phyloP scores from a whole-genome alignment of 2,888 invertebrate species.

The Lymantria dispar region DNA sequence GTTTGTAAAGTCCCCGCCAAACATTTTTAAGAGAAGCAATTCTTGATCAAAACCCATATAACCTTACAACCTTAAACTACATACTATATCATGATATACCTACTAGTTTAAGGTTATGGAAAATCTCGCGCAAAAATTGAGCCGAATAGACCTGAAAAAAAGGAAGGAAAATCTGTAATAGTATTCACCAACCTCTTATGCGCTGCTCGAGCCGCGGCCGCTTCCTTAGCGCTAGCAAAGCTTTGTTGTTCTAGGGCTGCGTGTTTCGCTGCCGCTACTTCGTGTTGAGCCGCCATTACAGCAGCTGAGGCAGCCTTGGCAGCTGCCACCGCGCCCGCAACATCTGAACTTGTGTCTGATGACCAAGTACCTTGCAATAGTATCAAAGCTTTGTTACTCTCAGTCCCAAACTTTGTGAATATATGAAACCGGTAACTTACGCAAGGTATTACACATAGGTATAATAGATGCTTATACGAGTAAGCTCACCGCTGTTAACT shows the following conservation, averaged over 20 bases:
- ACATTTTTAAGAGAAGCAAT: too few species aligned
- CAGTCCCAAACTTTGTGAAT: too few species aligned
- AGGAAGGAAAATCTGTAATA: background rate
- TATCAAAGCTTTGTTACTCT: background rate
- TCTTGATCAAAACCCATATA: too few species aligned
- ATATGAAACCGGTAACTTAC: too few species aligned
- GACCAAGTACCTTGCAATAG: conserved; percentile 29
- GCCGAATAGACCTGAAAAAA: background rate
- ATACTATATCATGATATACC: too few species aligned
- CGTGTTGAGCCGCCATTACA: conserved; percentile 87
- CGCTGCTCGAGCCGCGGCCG: conserved; percentile 84
- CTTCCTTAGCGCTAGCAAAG: conserved; percentile 88
- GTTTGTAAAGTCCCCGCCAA: too few species aligned
- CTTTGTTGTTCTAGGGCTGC: conserved; percentile 87
- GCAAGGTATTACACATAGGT: background rate
- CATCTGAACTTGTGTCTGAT: conserved; percentile 84
- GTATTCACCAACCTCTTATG: conserved; percentile 69
- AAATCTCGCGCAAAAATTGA: too few species aligned
- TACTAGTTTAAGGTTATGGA: too few species aligned
- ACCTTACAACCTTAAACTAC: too few species aligned
- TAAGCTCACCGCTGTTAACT: background rate
- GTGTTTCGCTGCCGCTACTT: conserved; percentile 88
- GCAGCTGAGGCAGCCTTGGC: conserved; percentile 88
- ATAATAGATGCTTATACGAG: background rate
- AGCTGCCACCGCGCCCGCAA: conserved; percentile 87